A percentile compares a stretch with the other conserved stretches of the same genome.
phyloP scores from a whole-genome alignment of 2,797 vertebrate species.

The Diplodus sargus region DNA sequence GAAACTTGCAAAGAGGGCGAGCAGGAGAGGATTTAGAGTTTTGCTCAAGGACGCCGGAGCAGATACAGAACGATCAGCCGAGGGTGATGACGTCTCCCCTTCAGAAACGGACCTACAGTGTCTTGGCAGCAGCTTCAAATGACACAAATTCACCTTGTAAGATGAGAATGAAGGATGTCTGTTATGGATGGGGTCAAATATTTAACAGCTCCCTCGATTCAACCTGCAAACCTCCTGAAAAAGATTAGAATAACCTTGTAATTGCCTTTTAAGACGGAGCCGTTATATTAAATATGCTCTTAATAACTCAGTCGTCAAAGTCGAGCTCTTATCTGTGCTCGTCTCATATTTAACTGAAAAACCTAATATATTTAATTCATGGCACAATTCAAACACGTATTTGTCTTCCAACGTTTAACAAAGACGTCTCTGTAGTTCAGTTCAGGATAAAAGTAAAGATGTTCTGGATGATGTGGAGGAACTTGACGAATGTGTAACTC shows the following conservation, averaged over 20 bases:
- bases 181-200: constrained; percentile 17
- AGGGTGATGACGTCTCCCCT: constrained; percentile 31
- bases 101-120: constrained; percentile 12
- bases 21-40: constrained; percentile 35
- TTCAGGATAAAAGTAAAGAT: no score
- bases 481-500: not conserved
- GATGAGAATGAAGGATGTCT: constrained; percentile 23
- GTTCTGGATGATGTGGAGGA: not conserved
- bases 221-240: not conserved
- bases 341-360: not conserved
- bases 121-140: constrained; percentile 40
- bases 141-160: constrained; percentile 26
- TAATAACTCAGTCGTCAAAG: not conserved
- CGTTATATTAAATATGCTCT: not conserved
- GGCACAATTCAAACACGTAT: no score
- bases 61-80: constrained; percentile 29
- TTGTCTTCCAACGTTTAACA: no score
- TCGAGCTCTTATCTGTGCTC: not conserved
- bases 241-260: constrained; percentile 32
- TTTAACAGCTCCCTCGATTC: constrained; percentile 17
- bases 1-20: constrained; percentile 8
- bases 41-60: constrained; percentile 48
- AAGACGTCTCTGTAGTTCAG: no score
- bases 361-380: no score
- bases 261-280: constrained; percentile 9